phyloP scores from a whole-genome alignment of 53 echinoderm and acorn worm species.

The Patiria pectinifera region DNA sequence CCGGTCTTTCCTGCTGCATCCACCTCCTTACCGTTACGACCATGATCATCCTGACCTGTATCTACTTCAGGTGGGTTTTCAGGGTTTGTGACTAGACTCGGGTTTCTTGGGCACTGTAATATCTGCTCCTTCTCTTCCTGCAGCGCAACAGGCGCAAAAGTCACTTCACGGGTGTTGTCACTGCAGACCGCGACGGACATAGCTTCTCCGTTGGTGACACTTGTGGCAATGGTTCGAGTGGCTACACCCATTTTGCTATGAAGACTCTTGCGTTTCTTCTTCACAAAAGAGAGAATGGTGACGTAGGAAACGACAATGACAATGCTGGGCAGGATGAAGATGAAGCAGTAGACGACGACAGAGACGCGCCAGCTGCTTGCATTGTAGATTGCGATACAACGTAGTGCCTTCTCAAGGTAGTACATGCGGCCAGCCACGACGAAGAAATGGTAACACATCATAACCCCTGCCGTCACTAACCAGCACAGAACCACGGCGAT shows the following conservation, averaged over 20 bases:
- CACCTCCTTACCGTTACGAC: not conserved
- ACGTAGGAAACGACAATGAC: slow-evolving; percentile 60
- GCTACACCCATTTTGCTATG: slow-evolving; percentile 3
- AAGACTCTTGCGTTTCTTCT: slow-evolving; percentile 33
- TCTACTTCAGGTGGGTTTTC: not conserved
- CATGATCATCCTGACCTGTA: not conserved
- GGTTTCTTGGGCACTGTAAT: not conserved
- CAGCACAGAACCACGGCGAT: slow-evolving; percentile 53
- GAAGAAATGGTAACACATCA: slow-evolving; percentile 50
- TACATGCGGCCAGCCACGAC: slow-evolving; percentile 26
- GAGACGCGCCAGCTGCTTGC: slow-evolving; percentile 4
- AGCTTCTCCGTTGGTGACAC: not conserved
- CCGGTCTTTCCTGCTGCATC: not conserved
- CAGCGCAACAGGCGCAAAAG: not conserved
- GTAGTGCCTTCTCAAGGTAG: slow-evolving; percentile 56
- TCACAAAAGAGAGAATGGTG: slow-evolving; percentile 41
- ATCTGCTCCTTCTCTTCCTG: not conserved
- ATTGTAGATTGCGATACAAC: slow-evolving; percentile 37
- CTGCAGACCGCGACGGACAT: not conserved
- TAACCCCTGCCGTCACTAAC: not conserved
- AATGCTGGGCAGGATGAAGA: slow-evolving; percentile 55
- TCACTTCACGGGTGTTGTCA: not conserved
- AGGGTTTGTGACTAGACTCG: not conserved
- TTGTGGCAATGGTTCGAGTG: not conserved
- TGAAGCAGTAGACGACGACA: slow-evolving; percentile 38